These are phyloP conservation scores for Triplophysa bombifrons DNA, from an alignment of 2,797 vertebrate species.

Conservation along the genomic window DNA sequence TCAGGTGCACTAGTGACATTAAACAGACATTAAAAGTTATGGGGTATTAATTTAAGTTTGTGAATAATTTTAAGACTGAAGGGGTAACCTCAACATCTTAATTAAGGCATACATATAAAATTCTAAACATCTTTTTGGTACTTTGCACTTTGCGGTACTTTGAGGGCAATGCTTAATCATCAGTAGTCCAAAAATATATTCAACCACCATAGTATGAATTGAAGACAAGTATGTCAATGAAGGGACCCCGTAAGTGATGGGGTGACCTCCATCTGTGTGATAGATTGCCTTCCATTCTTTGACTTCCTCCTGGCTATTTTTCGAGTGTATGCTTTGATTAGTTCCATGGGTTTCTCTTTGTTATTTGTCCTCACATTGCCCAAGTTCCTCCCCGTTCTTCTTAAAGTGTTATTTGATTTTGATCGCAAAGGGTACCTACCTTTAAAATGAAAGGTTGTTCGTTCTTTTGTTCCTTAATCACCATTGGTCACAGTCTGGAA, in stretches of 20 bases:
- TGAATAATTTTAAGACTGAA: too few relatives aligned
- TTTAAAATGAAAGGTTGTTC: background rate
- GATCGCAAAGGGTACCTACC: slow-evolving; percentile 16
- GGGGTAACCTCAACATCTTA: too few relatives aligned
- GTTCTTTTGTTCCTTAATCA: slow-evolving; percentile 3
- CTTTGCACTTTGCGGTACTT: too few relatives aligned
- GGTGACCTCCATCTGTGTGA: slow-evolving; percentile 28
- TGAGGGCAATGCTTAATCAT: background rate
- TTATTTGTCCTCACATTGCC: slow-evolving; percentile 2
- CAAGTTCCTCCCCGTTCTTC: background rate
- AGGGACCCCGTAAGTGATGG: slow-evolving; percentile 11
- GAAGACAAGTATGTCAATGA: slow-evolving; percentile 9
- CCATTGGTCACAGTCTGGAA: background rate
- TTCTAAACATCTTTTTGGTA: too few relatives aligned
- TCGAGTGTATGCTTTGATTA: slow-evolving; percentile 38
- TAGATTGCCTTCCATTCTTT: slow-evolving; percentile 47
- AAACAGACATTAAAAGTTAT: too few relatives aligned
- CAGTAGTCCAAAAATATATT: background rate
- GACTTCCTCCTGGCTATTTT: slow-evolving; percentile 4
- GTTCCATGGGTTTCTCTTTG: slow-evolving; percentile 36
- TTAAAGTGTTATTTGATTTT: slow-evolving; percentile 40
- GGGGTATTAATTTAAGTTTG: too few relatives aligned
- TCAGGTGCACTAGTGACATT: too few relatives aligned
- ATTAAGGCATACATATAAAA: too few relatives aligned
- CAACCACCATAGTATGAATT: background rate